Conservation (phyloP, 1,140 invertebrate species). For the Zophobas morio region DNA sequence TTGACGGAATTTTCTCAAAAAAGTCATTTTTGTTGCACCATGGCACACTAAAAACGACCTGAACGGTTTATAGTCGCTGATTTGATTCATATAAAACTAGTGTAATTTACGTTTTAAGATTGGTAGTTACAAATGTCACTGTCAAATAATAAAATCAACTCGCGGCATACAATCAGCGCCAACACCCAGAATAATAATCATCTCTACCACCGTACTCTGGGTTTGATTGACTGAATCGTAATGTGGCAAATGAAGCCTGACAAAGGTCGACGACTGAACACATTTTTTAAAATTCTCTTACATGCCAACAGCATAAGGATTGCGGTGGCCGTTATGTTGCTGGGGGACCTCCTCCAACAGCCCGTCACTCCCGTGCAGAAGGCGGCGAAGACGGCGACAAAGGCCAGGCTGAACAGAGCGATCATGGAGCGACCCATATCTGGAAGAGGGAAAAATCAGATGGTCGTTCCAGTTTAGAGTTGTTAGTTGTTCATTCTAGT, state of each 20-base stretch:
- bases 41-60: too few species aligned
- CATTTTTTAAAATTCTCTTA: constrained; percentile 69
- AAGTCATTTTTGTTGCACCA: too few species aligned
- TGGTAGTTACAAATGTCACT: too few species aligned
- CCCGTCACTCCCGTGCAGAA: constrained; percentile 94
- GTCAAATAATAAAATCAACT: not conserved
- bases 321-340: constrained; percentile 93
- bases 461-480: constrained; percentile 15
- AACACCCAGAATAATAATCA: constrained; percentile 17
- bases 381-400: constrained; percentile 90
- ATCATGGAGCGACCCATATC: constrained; percentile 94
- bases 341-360: constrained; percentile 93
- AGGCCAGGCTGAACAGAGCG: constrained; percentile 91
- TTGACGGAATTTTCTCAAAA: too few species aligned
- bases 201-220: constrained; percentile 3
- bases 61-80: too few species aligned
- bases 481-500: constrained; percentile 2
- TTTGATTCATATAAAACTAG: too few species aligned
- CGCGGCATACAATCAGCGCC: constrained; percentile 7
- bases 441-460: constrained; percentile 68
- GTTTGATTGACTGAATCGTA: constrained; percentile 23
- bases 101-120: too few species aligned
- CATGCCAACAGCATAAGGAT: constrained; percentile 92
- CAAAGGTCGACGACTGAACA: constrained; percentile 26
- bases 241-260: constrained; percentile 21